phyloP scores from a whole-genome alignment of 2,113 vertebrate genomes.

The Ameiurus melas region DNA sequence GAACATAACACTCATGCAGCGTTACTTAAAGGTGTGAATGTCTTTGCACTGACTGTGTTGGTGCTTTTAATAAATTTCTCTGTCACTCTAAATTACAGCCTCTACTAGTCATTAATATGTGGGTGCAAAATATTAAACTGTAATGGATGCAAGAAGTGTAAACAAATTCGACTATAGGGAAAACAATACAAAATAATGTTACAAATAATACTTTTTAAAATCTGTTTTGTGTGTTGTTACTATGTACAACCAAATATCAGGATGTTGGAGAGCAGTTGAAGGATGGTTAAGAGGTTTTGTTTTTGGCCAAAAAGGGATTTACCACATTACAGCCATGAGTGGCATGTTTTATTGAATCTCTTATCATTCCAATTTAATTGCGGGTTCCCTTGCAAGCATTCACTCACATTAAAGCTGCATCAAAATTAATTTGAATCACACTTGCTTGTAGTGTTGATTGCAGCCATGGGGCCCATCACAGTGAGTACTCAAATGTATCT shows the following conservation, averaged over 20 bases:
- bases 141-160: neutral
- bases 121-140: neutral
- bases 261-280: neutral
- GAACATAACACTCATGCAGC: neutral
- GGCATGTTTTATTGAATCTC: neutral
- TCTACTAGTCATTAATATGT: neutral
- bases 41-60: neutral
- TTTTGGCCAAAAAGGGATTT: neutral
- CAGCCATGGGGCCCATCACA: neutral
- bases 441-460: constrained; percentile 1
- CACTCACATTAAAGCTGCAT: neutral
- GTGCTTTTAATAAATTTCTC: neutral
- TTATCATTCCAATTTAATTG: neutral
- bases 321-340: neutral
- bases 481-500: neutral
- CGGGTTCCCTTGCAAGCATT: neutral
- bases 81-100: neutral
- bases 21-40: neutral
- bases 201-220: neutral
- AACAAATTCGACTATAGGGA: neutral
- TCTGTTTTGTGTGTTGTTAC: neutral
- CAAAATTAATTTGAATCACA: neutral
- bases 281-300: neutral
- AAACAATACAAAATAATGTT: neutral
- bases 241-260: neutral